Evolutionary conservation across 2,888 invertebrate species (phyloP).

Genomic region (Mantis religiosa): DNA sequence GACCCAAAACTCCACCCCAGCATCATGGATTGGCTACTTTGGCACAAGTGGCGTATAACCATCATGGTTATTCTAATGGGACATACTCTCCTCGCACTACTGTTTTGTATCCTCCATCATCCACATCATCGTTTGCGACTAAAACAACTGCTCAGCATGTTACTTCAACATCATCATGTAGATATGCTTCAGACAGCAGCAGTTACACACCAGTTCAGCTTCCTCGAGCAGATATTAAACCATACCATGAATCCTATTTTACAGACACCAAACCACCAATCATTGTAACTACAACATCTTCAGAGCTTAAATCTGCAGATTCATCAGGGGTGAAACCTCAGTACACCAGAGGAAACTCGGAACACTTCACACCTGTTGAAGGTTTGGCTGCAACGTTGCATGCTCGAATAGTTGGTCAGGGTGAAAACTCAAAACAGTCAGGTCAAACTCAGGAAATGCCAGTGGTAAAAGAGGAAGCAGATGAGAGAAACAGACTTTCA

Average conservation of each 20-base stretch:
- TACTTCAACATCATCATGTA: conserved; percentile 25
- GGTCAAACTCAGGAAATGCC: conserved; percentile 38
- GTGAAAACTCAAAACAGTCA: conserved; percentile 52
- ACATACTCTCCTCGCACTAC: conserved; percentile 43
- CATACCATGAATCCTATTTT: conserved; percentile 68
- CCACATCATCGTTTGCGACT: conserved; percentile 11
- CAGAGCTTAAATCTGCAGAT: conserved; percentile 16
- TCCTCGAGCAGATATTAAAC: conserved; percentile 67
- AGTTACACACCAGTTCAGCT: conserved; percentile 54
- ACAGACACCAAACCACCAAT: conserved; percentile 55
- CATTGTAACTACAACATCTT: not conserved
- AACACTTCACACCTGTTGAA: conserved; percentile 44
- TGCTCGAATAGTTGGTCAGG: conserved; percentile 67
- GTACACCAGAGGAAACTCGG: not conserved
- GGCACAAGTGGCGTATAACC: conserved; percentile 41
- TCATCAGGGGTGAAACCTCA: not conserved
- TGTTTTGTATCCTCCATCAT: conserved; percentile 39
- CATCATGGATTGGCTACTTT: conserved; percentile 41
- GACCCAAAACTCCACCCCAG: conserved; percentile 31
- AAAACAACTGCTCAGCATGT: conserved; percentile 17
- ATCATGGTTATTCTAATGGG: conserved; percentile 18
- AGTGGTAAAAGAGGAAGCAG: conserved; percentile 32
- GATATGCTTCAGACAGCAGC: conserved; percentile 16
- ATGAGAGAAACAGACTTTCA: conserved; percentile 33
- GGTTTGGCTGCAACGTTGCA: conserved; percentile 80